Percentiles rank a stretch among this genome's conserved stretches.
phyloP scores from a whole-genome alignment of 2,888 invertebrate species.

The Clostera curtula region DNA sequence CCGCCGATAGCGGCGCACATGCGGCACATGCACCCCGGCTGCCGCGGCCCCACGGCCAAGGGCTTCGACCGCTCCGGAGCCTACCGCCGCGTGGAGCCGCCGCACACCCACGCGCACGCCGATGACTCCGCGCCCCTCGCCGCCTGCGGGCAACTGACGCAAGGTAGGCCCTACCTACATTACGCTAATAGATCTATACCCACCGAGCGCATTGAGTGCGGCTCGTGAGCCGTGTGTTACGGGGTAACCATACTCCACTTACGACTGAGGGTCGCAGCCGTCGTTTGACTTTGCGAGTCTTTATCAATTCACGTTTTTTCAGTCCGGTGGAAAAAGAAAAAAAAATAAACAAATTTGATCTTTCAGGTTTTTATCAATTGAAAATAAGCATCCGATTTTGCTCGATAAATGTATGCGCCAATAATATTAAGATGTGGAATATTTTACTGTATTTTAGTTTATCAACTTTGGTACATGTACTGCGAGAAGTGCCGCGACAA shows the following conservation, averaged over 20 bases:
- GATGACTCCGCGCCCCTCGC: constrained; percentile 26
- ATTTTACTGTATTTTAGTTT: constrained; percentile 40
- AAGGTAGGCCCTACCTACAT: constrained; percentile 28
- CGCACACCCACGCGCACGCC: constrained; percentile 26
- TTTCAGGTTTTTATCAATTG: too few species aligned
- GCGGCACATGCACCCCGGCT: constrained; percentile 92
- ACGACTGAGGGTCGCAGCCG: too few species aligned
- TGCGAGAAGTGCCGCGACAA: constrained; percentile 94
- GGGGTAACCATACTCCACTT: too few species aligned
- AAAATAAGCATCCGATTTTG: too few species aligned
- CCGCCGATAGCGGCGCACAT: constrained; percentile 94
- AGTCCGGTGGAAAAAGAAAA: too few species aligned
- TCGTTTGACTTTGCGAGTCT: too few species aligned
- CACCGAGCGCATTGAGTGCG: too few species aligned
- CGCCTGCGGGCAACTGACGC: constrained; percentile 48
- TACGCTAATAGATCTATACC: too few species aligned
- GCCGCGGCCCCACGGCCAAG: constrained; percentile 88
- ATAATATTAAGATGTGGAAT: neutral
- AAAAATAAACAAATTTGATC: too few species aligned
- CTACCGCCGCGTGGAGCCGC: constrained; percentile 79
- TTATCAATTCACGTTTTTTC: too few species aligned
- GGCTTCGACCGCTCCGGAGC: constrained; percentile 95
- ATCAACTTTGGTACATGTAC: constrained; percentile 92
- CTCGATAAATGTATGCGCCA: too few species aligned
- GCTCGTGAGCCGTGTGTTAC: too few species aligned